Conservation (phyloP, 2,888 invertebrate genomes). For the Lasioglossum lativentre region DNA sequence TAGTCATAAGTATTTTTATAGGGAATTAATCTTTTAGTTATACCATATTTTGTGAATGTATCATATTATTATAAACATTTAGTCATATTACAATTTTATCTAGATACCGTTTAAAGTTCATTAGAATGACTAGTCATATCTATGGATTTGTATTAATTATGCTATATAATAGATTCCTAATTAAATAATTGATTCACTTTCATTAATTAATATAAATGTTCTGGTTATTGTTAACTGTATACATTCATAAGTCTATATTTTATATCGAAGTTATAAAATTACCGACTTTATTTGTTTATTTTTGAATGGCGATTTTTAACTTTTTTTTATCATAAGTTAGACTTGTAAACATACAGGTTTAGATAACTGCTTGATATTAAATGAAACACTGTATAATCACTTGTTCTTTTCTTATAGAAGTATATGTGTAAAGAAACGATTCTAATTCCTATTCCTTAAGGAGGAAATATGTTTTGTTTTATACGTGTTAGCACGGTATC, state of each 20-base stretch:
- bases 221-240: not conserved
- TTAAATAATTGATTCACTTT: conserved; percentile 1
- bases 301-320: not conserved
- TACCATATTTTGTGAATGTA: not conserved
- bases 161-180: conserved; percentile 19
- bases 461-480: not conserved
- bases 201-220: conserved; percentile 8
- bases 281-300: not conserved
- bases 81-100: conserved; percentile 1
- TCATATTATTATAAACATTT: conserved; percentile 12
- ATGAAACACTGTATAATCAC: not conserved
- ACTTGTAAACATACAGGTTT: conserved; percentile 8
- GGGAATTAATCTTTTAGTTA: conserved; percentile 17
- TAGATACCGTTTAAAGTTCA: not conserved
- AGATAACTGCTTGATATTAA: not conserved
- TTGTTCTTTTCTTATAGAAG: conserved; percentile 7
- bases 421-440: not conserved
- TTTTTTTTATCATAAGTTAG: not conserved
- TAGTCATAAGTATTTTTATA: conserved; percentile 1
- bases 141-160: conserved; percentile 1
- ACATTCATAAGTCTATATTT: not conserved
- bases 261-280: not conserved
- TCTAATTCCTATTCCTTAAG: not conserved
- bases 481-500: conserved; percentile 1
- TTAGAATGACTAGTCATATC: not conserved